Base-by-base conservation (phyloP, 2,888 invertebrate genomes). In the Craniophora ligustri region DNA sequence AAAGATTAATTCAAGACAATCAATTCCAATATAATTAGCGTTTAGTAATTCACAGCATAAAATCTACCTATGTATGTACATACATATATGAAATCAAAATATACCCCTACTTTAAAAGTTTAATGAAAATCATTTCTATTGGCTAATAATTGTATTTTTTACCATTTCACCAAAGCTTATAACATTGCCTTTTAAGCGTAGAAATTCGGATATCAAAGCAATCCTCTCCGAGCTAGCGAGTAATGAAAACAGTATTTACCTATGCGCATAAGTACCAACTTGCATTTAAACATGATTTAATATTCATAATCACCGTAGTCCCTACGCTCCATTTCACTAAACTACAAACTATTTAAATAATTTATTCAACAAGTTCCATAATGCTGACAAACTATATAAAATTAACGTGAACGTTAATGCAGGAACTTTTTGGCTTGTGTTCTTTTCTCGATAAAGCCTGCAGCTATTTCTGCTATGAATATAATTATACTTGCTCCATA, bases 381-480 rank as follows among this genome's bases (percentile, higher is more conserved):
- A 41, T 40, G 18, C 13, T n/a, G n/a, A n/a, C 8, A 19, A 34
- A 45, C 14, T 11, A 16, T 11, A 16, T 10, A 15, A 13, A 26
- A 13, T 21, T 15, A 47, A 26, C 21, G 8, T 18, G 4, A 5
- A 38, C 28, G 16, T 5, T 21, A 16, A 5, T 15, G 6, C 0
- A 21, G 4, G 16, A 7, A 13, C 2, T 11, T 36, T 6, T 16
- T 54, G 0, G 0, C 1, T 21, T 16, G 44, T 13, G 35, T 72
- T 19, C 45, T 58, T 15, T 63, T 69, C 19, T 46, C 13, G 10
- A 71, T 63, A 38, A 54, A 48, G 0, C 62, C 74, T 8, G 71
- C 62, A 21, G 72, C 18, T 15, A 92, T 21, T 67, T 93, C 93
- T 2, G 75, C 78, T n/a, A 90, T 34, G 75, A 93, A 91, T 16